Base-by-base conservation (phyloP, 2,888 invertebrate genomes). In the Orthosia incerta region DNA sequence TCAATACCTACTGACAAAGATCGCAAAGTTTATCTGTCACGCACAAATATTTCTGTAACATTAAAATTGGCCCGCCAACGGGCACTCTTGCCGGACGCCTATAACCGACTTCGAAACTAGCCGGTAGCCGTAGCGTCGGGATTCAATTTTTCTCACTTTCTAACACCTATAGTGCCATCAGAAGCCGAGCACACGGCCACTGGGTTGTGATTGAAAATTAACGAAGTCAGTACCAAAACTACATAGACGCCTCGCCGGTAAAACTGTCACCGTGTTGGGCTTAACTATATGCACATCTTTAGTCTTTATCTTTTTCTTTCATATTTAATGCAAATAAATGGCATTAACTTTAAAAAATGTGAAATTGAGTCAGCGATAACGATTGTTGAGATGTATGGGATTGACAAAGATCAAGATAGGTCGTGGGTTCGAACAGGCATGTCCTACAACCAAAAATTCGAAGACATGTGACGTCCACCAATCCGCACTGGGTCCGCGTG, bases 121-220 rank as follows among this genome's bases (percentile, higher is more conserved):
- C 26, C 48, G 46, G 23, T 20, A 16, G 23, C 26, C 48, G 45
- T 55, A 63, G 71, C 20, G 51, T 13, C 18, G 26, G n/a, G 4
- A 76, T 82, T 60, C 3, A 56, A 61, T 82, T 82, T 70, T 65
- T 78, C 51, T 53, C 71, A 53, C 39, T 64, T 61, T 64, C 5
- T 51, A 64, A 68, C 46, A 69, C 78, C 64, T 61, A 82, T 13
- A 48, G 60, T 55, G 63, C 51, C 60, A 68, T 82, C 70, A 60
- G 4, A 78, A 60, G 71, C 76, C 51, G 77, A 63, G 66, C 66
- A 62, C 48, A 77, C 53, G 45, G 78, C 83, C 83, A 79, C 78
- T 78, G 60, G 57, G 26, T 50, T 68, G 72, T 86, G 66, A 80
- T 79, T 66, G 75, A 59, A 84, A 67, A 70, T 64, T 67, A 71